Conservation (phyloP, 2,113 vertebrate genomes). For the Gasterosteus aculeatus region DNA sequence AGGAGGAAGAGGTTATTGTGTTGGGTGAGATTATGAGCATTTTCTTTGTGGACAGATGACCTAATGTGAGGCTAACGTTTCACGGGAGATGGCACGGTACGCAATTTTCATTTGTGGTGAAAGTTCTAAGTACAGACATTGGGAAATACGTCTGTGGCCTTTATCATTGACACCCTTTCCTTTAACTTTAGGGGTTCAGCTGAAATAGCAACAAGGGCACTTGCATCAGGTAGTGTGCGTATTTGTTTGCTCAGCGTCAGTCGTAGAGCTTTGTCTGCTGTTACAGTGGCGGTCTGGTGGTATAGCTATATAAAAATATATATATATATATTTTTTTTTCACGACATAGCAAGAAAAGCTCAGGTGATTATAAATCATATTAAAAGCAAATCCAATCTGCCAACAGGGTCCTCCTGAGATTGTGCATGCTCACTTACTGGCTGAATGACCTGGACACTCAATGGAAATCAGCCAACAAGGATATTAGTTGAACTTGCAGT, state of each 20-base stretch:
- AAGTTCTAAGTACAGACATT: constrained; percentile 1
- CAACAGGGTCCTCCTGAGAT: background rate
- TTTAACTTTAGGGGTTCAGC: constrained; percentile 13
- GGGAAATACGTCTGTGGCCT: constrained; percentile 17
- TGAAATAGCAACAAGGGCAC: background rate
- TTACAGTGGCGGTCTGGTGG: background rate
- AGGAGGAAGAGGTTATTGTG: constrained; percentile 66
- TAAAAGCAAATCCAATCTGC: background rate
- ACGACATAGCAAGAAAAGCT: background rate
- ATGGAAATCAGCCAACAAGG: background rate
- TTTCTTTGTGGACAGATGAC: constrained; percentile 54
- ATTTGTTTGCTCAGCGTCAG: background rate
- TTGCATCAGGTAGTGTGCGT: background rate
- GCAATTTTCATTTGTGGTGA: constrained; percentile 21
- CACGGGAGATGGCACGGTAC: constrained; percentile 31
- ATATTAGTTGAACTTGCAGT: constrained; percentile 1
- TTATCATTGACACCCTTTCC: background rate
- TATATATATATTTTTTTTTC: too few species aligned
- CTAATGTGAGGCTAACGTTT: constrained; percentile 66
- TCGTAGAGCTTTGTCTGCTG: background rate
- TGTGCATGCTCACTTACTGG: background rate
- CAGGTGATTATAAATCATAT: background rate
- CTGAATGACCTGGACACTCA: background rate
- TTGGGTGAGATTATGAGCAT: constrained; percentile 61
- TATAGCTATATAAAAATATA: too few species aligned